A percentile compares a stretch with the other conserved stretches of the same genome.
Evolutionary conservation across 2,113 vertebrate species (phyloP).

Genomic region (Choloepus hoffmanni): DNA sequence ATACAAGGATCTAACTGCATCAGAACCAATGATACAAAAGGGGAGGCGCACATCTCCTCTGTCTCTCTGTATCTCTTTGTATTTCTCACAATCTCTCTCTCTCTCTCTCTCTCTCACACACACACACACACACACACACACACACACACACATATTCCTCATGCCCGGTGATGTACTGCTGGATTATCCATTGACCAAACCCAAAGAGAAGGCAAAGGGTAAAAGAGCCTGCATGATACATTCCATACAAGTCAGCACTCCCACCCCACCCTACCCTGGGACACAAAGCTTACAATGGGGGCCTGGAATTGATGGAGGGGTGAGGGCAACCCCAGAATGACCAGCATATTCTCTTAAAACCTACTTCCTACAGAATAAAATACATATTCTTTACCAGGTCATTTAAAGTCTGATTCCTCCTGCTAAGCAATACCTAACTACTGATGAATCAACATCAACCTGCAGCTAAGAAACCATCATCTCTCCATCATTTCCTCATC

Average conservation of each 20-base stretch:
- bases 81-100: background rate
- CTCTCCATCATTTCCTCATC: background rate
- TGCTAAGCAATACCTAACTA: background rate
- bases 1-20: background rate
- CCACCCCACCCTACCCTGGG: background rate
- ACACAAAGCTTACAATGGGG: background rate
- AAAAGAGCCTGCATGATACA: background rate
- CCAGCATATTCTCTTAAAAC: background rate
- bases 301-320: background rate
- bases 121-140: too few species aligned
- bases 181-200: background rate
- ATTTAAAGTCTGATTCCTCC: background rate
- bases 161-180: background rate
- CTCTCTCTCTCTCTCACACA: background rate
- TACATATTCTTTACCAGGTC: background rate
- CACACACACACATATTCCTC: too few species aligned
- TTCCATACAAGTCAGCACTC: background rate
- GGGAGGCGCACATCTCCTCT: rapidly evolving
- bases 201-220: background rate
- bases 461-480: background rate
- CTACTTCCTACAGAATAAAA: background rate
- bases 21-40: background rate
- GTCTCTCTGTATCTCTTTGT: background rate
- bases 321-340: background rate
- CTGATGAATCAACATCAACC: background rate